Percentiles rank a stretch among this genome's conserved stretches.
Evolutionary conservation across 2,888 invertebrate species (phyloP).

Genomic region (Drosophila quinaria): DNA sequence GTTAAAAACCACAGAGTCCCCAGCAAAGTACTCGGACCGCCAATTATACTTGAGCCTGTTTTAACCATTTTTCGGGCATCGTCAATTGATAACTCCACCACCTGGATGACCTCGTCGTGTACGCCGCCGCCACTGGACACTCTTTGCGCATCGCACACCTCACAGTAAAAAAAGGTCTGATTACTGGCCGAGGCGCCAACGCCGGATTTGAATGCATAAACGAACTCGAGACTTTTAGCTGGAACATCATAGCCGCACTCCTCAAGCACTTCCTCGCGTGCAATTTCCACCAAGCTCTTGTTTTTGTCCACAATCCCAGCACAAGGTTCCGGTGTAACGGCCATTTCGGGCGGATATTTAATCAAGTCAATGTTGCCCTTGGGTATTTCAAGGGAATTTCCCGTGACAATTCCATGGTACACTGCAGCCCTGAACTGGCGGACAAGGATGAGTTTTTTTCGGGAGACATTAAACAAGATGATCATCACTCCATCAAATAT

Average conservation of each 20-base stretch:
- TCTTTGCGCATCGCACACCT: constrained; percentile 58
- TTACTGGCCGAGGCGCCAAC: constrained; percentile 50
- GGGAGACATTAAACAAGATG: constrained; percentile 91
- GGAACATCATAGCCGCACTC: constrained; percentile 89
- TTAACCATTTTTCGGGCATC: constrained; percentile 46
- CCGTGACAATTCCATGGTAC: constrained; percentile 90
- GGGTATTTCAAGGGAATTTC: constrained; percentile 76
- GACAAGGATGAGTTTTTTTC: constrained; percentile 93
- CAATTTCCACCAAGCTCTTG: constrained; percentile 90
- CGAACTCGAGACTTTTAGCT: constrained; percentile 27
- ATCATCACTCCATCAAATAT: constrained; percentile 94
- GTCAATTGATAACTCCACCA: constrained; percentile 59
- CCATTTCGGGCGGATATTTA: constrained; percentile 90
- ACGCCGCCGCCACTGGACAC: constrained; percentile 17
- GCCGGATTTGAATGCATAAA: constrained; percentile 57
- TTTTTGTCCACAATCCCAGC: constrained; percentile 97
- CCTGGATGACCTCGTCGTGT: constrained; percentile 49
- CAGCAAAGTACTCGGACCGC: constrained; percentile 45
- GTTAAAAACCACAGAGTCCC: constrained; percentile 55
- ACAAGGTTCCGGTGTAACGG: constrained; percentile 95
- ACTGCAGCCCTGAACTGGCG: constrained; percentile 95
- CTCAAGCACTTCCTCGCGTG: constrained; percentile 93
- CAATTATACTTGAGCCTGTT: constrained; percentile 38
- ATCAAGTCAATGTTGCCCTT: constrained; percentile 87
- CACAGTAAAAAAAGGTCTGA: constrained; percentile 60